These are phyloP conservation scores for Neosilurus hyrtlii DNA, from an alignment of 2,797 vertebrate species.

Conservation along the genomic window DNA sequence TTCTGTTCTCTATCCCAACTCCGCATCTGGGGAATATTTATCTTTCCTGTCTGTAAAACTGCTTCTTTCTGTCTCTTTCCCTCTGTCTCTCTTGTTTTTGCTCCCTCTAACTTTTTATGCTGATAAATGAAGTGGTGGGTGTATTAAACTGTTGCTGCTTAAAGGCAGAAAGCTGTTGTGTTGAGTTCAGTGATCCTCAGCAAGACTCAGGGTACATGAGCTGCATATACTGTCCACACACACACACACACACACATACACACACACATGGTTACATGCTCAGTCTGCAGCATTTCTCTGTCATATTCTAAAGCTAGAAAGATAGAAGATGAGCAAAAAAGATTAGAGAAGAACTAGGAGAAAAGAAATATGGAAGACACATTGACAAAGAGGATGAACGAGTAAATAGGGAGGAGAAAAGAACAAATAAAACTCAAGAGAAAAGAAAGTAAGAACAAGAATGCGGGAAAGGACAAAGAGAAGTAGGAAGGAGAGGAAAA, in stretches of 20 bases:
- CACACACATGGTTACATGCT: constrained; percentile 1
- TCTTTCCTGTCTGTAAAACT: constrained; percentile 22
- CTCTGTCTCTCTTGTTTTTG: constrained; percentile 14
- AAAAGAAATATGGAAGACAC: neutral
- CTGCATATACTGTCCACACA: constrained; percentile 2
- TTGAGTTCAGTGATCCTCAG: constrained; percentile 35
- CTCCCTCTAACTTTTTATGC: constrained; percentile 9
- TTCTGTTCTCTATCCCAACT: neutral
- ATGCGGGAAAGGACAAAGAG: neutral
- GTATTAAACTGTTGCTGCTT: constrained; percentile 39
- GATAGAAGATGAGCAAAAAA: constrained; percentile 19
- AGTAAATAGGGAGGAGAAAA: neutral
- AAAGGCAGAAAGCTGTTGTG: constrained; percentile 20
- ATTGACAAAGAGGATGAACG: neutral
- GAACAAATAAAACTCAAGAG: constrained; percentile 1
- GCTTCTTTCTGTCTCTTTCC: constrained; percentile 1
- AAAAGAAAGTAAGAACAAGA: neutral
- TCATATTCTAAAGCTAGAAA: constrained; percentile 15
- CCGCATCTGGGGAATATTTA: constrained; percentile 22
- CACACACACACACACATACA: constrained; percentile 22
- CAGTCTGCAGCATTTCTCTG: constrained; percentile 30
- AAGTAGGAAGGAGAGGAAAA: neutral
- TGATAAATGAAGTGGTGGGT: constrained; percentile 40
- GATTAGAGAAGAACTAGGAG: neutral
- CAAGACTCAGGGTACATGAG: constrained; percentile 30